phyloP scores from a whole-genome alignment of 2,113 vertebrate genomes.

The Rutilus rutilus region DNA sequence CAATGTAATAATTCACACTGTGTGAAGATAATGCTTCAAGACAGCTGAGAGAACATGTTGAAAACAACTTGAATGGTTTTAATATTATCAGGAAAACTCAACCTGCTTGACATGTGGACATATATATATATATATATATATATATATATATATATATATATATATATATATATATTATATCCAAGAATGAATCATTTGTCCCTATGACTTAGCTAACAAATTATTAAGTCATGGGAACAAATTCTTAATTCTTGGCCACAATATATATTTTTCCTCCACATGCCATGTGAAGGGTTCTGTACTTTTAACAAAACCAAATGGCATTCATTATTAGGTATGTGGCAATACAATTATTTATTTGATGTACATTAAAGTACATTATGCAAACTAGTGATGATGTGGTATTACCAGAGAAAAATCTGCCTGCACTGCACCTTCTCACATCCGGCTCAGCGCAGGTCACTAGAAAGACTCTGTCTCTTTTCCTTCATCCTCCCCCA shows the following conservation, averaged over 20 bases:
- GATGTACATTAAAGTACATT: not conserved
- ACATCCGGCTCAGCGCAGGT: conserved; percentile 15
- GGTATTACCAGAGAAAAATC: not conserved
- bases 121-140: no score
- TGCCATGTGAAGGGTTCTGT: no score
- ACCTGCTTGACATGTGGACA: not conserved
- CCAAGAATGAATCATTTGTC: no score
- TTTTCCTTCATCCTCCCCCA: conserved; percentile 34
- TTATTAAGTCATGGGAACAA: no score
- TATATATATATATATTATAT: no score
- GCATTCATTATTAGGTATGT: no score
- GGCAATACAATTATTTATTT: no score
- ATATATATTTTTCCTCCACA: no score
- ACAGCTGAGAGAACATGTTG: not conserved
- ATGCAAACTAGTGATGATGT: not conserved
- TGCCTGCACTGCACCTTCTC: conserved; percentile 17
- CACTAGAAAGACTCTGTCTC: conserved; percentile 31
- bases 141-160: no score
- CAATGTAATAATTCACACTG: not conserved
- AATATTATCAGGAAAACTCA: not conserved
- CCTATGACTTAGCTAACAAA: no score
- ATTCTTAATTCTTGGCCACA: no score
- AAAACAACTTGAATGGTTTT: not conserved
- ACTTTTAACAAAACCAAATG: no score
- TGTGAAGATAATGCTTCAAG: not conserved